Percentiles rank a stretch among this genome's conserved stretches.
phyloP scores from a whole-genome alignment of 2,888 invertebrate species.

The Gastracanthus pulcherrimus region DNA sequence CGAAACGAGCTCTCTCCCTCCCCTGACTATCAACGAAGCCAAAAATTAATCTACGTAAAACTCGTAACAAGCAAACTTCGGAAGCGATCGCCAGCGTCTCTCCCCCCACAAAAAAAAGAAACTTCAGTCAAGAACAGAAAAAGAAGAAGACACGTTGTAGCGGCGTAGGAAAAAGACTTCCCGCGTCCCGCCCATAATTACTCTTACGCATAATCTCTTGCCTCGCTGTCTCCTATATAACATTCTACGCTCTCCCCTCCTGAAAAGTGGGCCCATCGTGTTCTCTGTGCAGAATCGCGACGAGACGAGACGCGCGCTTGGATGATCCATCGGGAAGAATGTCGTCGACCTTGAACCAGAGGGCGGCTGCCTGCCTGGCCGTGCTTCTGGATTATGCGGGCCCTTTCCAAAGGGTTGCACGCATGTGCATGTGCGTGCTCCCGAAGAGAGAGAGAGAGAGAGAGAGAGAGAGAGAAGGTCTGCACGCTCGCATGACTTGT shows the following conservation, averaged over 20 bases:
- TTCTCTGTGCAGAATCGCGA: no score
- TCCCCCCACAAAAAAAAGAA: no score
- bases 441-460: not conserved
- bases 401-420: no score
- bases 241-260: not conserved
- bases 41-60: no score
- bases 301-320: not conserved
- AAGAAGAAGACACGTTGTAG: not conserved
- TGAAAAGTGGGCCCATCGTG: not conserved
- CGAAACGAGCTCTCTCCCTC: no score
- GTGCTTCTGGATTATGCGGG: no score
- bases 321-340: constrained; percentile 36
- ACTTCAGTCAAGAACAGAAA: not conserved
- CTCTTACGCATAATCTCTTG: constrained; percentile 52
- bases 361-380: constrained; percentile 43
- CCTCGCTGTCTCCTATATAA: not conserved
- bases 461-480: not conserved
- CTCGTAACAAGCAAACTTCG: no score
- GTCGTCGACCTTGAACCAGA: constrained; percentile 56
- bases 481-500: not conserved
- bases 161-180: constrained; percentile 5
- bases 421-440: not conserved
- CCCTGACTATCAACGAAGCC: no score
- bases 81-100: no score
- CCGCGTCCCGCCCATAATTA: constrained; percentile 53